These are phyloP conservation scores for Saccopteryx bilineata DNA, from an alignment of 2,113 vertebrate species.

Conservation along the genomic window DNA sequence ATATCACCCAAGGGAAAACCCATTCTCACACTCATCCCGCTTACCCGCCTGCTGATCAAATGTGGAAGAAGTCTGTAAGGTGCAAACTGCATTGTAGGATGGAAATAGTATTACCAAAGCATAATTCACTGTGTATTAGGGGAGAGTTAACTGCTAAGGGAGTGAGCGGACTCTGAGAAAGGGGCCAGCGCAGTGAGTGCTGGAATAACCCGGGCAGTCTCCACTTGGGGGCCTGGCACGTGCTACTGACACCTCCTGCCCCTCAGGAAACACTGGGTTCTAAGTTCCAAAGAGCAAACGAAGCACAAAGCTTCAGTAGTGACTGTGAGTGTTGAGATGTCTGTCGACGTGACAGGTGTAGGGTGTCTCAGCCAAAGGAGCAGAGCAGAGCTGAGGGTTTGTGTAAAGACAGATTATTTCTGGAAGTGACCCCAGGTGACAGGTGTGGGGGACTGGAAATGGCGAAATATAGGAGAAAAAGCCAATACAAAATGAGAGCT, in stretches of 20 bases:
- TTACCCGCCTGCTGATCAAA: background rate
- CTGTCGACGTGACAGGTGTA: rapidly evolving
- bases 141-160: background rate
- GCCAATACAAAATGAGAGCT: background rate
- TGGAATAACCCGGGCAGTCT: background rate
- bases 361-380: rapidly evolving
- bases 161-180: background rate
- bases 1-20: background rate
- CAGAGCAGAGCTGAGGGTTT: background rate
- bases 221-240: too few relatives aligned
- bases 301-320: background rate
- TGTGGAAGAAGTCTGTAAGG: background rate
- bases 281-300: background rate
- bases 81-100: background rate
- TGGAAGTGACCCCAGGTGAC: background rate
- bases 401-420: background rate
- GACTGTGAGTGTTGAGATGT: rapidly evolving
- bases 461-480: background rate
- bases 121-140: too few relatives aligned
- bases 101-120: background rate
- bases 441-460: background rate
- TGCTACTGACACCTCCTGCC: too few relatives aligned
- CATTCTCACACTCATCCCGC: rapidly evolving
- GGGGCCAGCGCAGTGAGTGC: background rate
- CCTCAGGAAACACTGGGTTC: background rate